A percentile compares a stretch with the other conserved stretches of the same genome.
phyloP scores from a whole-genome alignment of 2,888 invertebrate species.

The Acleris holmiana region DNA sequence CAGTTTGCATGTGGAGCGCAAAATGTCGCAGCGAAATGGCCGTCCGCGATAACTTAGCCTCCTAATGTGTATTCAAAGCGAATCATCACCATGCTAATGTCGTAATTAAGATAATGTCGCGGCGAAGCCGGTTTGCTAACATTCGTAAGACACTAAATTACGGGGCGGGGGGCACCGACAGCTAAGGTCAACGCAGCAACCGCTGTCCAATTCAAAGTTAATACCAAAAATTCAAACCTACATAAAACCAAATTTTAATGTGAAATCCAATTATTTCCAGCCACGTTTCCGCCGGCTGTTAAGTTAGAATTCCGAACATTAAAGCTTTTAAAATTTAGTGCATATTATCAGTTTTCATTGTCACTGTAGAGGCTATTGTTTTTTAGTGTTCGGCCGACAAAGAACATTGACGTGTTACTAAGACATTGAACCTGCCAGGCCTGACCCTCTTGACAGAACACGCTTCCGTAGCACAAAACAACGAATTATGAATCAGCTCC shows the following conservation, averaged over 20 bases:
- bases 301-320: conserved; percentile 44
- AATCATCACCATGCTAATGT: conserved; percentile 71
- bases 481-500: conserved; percentile 59
- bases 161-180: conserved; percentile 29
- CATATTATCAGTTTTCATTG: conserved; percentile 62
- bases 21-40: conserved; percentile 44
- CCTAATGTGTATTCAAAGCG: conserved; percentile 59
- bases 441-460: conserved; percentile 62
- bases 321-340: conserved; percentile 57
- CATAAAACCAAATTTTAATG: conserved; percentile 44
- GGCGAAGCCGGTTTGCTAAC: conserved; percentile 54
- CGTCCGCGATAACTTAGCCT: conserved; percentile 44
- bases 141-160: conserved; percentile 41
- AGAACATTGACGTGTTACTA: conserved; percentile 57
- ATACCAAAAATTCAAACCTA: conserved; percentile 36
- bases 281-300: conserved; percentile 42
- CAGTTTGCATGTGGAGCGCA: conserved; percentile 51
- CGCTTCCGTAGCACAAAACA: conserved; percentile 49
- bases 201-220: not conserved
- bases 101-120: conserved; percentile 67
- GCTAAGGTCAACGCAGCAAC: conserved; percentile 42
- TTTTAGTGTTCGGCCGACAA: conserved; percentile 62
- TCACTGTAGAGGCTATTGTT: conserved; percentile 68
- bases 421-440: conserved; percentile 72
- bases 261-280: conserved; percentile 45